phyloP scores from a whole-genome alignment of 2,888 invertebrate genomes.

The Catocala fraxini region DNA sequence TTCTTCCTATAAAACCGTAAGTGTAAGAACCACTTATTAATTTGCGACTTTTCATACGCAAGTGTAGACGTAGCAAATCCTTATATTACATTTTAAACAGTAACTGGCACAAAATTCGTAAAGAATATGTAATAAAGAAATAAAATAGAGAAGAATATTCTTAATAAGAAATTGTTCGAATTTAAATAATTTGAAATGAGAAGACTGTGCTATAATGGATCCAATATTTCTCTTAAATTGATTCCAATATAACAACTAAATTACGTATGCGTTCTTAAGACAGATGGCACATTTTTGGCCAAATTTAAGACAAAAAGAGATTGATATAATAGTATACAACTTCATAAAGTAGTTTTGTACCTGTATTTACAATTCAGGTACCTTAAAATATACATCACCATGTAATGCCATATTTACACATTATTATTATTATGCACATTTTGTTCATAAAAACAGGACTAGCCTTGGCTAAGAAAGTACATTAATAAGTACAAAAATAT shows the following conservation, averaged over 20 bases:
- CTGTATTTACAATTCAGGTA: conserved; percentile 66
- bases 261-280: conserved; percentile 21
- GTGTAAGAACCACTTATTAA: conserved; percentile 12
- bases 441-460: conserved; percentile 78
- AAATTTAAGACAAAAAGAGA: conserved; percentile 27
- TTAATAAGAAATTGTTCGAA: conserved; percentile 13
- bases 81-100: conserved; percentile 60
- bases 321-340: conserved; percentile 10
- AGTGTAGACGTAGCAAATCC: conserved; percentile 38
- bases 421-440: conserved; percentile 75
- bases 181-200: conserved; percentile 16
- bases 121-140: conserved; percentile 54
- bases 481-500: conserved; percentile 56
- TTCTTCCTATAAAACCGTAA: conserved; percentile 24
- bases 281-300: conserved; percentile 43
- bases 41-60: conserved; percentile 15
- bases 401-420: conserved; percentile 72
- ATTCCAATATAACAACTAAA: conserved; percentile 23
- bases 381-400: conserved; percentile 59
- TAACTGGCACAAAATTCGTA: conserved; percentile 85
- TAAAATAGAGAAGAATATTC: conserved; percentile 21
- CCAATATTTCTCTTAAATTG: conserved; percentile 9
- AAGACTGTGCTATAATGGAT: background rate
- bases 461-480: conserved; percentile 80
- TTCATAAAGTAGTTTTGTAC: conserved; percentile 56